These are phyloP conservation scores for Capreolus pygargus DNA, from an alignment of 2,113 vertebrate species.

Conservation along the genomic window DNA sequence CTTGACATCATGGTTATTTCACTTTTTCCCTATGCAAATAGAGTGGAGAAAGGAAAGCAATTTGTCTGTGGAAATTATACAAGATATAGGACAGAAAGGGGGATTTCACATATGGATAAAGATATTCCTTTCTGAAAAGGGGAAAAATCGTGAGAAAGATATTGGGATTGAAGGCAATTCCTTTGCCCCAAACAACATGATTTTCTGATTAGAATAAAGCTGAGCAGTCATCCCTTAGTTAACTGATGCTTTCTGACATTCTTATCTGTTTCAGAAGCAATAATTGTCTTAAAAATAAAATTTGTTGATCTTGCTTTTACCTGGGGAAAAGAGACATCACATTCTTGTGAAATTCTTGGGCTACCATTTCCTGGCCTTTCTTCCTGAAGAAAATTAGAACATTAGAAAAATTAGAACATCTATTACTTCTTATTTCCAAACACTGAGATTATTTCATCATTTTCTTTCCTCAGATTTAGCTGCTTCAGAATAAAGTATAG, in stretches of 20 bases:
- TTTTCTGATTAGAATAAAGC: neutral
- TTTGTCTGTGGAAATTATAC: neutral
- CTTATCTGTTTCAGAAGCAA: neutral
- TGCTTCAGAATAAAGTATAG: neutral
- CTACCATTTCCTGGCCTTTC: neutral
- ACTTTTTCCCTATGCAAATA: neutral
- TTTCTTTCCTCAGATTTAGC: conserved; percentile 25
- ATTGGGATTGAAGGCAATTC: neutral
- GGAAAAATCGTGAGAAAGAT: neutral
- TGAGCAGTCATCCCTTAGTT: neutral
- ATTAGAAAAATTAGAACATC: neutral
- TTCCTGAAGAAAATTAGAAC: neutral
- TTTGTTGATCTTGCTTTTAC: neutral
- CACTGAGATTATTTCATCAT: neutral
- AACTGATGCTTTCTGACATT: neutral
- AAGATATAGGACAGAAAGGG: neutral
- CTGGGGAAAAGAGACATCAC: neutral
- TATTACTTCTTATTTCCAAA: neutral
- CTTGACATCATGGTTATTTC: neutral
- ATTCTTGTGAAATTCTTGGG: neutral
- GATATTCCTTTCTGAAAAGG: neutral
- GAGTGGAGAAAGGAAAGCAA: neutral
- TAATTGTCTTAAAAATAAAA: neutral
- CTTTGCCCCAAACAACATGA: neutral
- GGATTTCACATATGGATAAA: neutral